Conservation (phyloP, 2,888 invertebrate genomes). For the Diarsia mendica region DNA sequence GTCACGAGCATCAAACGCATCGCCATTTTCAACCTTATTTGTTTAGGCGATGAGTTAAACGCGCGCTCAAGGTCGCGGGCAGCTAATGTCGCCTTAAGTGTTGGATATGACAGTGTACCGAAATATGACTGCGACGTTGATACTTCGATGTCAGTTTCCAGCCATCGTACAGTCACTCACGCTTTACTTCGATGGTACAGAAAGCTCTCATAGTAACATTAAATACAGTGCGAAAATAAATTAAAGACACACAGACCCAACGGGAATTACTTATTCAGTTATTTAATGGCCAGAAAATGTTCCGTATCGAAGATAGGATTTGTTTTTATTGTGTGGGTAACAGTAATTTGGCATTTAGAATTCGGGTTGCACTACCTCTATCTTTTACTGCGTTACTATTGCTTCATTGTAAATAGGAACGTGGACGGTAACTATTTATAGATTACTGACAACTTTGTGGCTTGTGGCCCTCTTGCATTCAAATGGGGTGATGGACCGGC, state of each 20-base stretch:
- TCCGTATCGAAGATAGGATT: constrained; percentile 27
- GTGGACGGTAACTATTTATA: constrained; percentile 24
- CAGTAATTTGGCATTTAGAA: constrained; percentile 49
- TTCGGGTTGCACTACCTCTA: constrained; percentile 53
- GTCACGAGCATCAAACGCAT: no score
- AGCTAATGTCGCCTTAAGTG: no score
- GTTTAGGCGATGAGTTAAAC: no score
- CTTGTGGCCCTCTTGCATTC: constrained; percentile 12
- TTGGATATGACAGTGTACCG: constrained; percentile 12
- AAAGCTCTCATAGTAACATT: constrained; percentile 21
- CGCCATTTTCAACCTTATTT: no score
- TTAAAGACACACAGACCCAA: constrained; percentile 28
- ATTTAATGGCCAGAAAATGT: constrained; percentile 36
- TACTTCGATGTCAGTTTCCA: constrained; percentile 19
- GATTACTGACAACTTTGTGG: constrained; percentile 12
- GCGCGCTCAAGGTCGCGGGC: no score
- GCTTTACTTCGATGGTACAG: constrained; percentile 15
- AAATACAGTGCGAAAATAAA: constrained; percentile 22
- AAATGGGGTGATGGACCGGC: not conserved
- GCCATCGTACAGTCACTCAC: not conserved
- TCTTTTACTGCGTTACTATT: constrained; percentile 42
- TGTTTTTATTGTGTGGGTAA: constrained; percentile 41
- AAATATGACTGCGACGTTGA: constrained; percentile 11
- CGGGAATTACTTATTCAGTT: constrained; percentile 27
- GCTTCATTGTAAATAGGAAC: constrained; percentile 11